These are phyloP conservation scores for Oryzias celebensis DNA, from an alignment of 2,113 vertebrate species.

Conservation along the genomic window DNA sequence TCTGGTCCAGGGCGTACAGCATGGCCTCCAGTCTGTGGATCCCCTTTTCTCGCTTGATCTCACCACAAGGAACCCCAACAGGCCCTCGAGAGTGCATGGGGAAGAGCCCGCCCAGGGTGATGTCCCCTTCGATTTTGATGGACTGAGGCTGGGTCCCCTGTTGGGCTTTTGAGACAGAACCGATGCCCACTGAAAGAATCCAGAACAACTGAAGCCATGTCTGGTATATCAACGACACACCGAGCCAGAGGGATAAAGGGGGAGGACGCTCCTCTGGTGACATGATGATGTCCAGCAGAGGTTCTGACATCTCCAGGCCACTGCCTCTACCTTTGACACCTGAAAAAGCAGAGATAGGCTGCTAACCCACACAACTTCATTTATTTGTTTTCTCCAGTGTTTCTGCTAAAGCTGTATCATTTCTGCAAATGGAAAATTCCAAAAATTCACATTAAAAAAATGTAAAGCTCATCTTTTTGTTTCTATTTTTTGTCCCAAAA, in stretches of 20 bases:
- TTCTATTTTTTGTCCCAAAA: too few species aligned
- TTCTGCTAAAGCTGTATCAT: not conserved
- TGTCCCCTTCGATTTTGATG: slow-evolving; percentile 87
- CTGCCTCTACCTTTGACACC: slow-evolving; percentile 68
- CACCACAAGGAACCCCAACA: slow-evolving; percentile 82
- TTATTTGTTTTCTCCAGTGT: not conserved
- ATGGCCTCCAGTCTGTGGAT: slow-evolving; percentile 91
- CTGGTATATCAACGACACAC: slow-evolving; percentile 8
- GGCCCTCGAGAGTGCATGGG: slow-evolving; percentile 86
- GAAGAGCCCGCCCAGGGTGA: slow-evolving; percentile 88
- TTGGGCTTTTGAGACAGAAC: slow-evolving; percentile 45
- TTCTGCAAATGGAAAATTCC: too few species aligned
- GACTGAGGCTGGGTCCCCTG: slow-evolving; percentile 77
- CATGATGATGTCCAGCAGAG: slow-evolving; percentile 67
- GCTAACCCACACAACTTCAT: not conserved
- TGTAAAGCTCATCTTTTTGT: too few species aligned
- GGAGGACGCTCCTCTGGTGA: slow-evolving; percentile 45
- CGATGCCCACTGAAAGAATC: slow-evolving; percentile 51
- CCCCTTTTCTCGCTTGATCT: slow-evolving; percentile 88
- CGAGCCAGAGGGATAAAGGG: slow-evolving; percentile 28
- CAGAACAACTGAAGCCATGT: slow-evolving; percentile 51
- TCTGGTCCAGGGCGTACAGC: slow-evolving; percentile 89
- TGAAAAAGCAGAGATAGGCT: slow-evolving; percentile 11
- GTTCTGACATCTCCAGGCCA: slow-evolving; percentile 61
- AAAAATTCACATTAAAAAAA: too few species aligned